A percentile compares a stretch with the other conserved stretches of the same genome.
Conservation (phyloP, 2,888 invertebrate species). For the Nyleta sp. region DNA sequence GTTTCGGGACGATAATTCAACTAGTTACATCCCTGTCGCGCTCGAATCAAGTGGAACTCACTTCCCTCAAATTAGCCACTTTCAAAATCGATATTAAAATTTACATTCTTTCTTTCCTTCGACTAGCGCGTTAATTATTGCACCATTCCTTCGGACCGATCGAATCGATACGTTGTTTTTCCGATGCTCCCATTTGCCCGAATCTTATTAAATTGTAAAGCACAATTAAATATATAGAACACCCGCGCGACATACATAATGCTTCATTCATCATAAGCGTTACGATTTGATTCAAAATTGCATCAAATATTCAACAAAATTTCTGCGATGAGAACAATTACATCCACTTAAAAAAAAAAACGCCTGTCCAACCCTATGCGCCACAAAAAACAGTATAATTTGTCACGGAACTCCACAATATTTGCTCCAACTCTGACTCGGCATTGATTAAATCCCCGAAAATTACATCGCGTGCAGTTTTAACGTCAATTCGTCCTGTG, state of each 20-base stretch:
- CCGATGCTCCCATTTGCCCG: slow-evolving; percentile 42
- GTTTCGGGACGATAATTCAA: neutral
- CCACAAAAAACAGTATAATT: neutral
- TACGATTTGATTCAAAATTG: too few relatives aligned
- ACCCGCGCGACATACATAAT: slow-evolving; percentile 30
- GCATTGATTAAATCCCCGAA: too few relatives aligned
- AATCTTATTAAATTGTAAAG: slow-evolving; percentile 47
- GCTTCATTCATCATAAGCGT: slow-evolving; percentile 17
- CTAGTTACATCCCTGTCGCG: slow-evolving; percentile 24
- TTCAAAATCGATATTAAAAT: slow-evolving; percentile 60
- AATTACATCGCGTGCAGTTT: too few relatives aligned
- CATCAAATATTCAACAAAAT: too few relatives aligned
- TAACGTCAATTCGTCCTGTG: too few relatives aligned
- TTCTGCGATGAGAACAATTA: neutral
- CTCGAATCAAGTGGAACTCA: slow-evolving; percentile 41
- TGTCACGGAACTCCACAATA: neutral
- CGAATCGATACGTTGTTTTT: slow-evolving; percentile 40
- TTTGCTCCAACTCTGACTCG: too few relatives aligned
- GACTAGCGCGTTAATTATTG: slow-evolving; percentile 48
- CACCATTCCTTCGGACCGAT: slow-evolving; percentile 22
- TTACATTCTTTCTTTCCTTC: slow-evolving; percentile 48
- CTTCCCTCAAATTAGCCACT: slow-evolving; percentile 49
- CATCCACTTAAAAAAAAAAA: slow-evolving; percentile 19
- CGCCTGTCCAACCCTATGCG: neutral
- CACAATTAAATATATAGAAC: slow-evolving; percentile 45